Evolutionary conservation across 2,888 invertebrate species (phyloP).

Genomic region (Dexiosoma caninum): DNA sequence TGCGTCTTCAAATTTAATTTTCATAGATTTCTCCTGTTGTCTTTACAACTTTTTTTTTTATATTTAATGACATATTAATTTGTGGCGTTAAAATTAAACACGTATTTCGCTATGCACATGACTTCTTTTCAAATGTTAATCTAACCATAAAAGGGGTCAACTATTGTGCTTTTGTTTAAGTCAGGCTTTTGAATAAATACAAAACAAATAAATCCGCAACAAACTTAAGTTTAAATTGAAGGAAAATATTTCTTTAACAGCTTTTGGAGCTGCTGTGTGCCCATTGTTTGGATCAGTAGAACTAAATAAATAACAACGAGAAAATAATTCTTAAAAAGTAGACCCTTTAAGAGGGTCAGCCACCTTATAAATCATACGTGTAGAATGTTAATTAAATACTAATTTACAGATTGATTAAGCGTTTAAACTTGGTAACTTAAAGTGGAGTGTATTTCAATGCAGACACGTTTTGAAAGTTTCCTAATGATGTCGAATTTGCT

Average conservation of each 20-base stretch:
- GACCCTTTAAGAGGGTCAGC: too few species aligned
- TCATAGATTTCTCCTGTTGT: not conserved
- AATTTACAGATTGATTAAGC: too few species aligned
- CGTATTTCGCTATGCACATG: not conserved
- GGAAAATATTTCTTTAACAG: not conserved
- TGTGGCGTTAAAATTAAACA: not conserved
- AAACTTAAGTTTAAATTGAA: too few species aligned
- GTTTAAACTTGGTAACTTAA: too few species aligned
- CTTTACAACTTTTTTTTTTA: not conserved
- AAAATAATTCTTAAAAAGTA: not conserved
- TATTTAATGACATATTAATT: constrained; percentile 50
- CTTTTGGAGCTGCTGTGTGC: not conserved
- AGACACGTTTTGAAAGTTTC: too few species aligned
- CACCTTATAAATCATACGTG: not conserved
- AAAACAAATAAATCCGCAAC: not conserved
- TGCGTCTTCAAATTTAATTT: not conserved
- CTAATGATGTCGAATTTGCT: too few species aligned
- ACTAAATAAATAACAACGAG: not conserved
- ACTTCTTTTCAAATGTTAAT: constrained; percentile 33
- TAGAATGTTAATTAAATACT: not conserved
- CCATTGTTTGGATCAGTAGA: not conserved
- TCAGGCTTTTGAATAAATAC: not conserved
- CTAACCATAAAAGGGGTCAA: constrained; percentile 47
- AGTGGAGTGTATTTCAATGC: too few species aligned
- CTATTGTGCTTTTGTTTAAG: constrained; percentile 19